Percentiles rank a stretch among this genome's conserved stretches.
Evolutionary conservation across 2,113 vertebrate species (phyloP).

Genomic region (Eira barbara): DNA sequence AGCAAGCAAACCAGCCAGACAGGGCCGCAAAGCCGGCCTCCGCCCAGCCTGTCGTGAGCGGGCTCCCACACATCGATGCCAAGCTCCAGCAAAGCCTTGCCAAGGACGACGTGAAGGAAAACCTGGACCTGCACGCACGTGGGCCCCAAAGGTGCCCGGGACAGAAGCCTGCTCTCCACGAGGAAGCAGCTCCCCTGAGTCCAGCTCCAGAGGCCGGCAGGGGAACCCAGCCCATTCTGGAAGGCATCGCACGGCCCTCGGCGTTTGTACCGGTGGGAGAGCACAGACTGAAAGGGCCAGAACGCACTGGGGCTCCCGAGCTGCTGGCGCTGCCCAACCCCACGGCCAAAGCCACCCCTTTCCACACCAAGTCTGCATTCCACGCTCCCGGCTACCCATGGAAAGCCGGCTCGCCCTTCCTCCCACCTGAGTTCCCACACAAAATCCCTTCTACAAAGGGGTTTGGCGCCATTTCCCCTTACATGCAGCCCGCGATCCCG

Average conservation of each 20-base stretch:
- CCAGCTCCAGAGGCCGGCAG: slow-evolving; percentile 50
- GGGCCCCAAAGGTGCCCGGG: slow-evolving; percentile 55
- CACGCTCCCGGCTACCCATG: slow-evolving; percentile 85
- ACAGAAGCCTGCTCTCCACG: slow-evolving; percentile 71
- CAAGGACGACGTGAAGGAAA: slow-evolving; percentile 83
- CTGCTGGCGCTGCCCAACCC: slow-evolving; percentile 70
- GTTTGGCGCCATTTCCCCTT: slow-evolving; percentile 83
- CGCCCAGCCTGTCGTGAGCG: slow-evolving; percentile 66
- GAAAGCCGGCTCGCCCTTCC: slow-evolving; percentile 82
- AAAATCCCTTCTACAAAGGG: slow-evolving; percentile 82
- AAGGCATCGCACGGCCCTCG: slow-evolving; percentile 82
- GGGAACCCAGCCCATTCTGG: slow-evolving; percentile 69
- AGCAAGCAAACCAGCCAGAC: slow-evolving; percentile 77
- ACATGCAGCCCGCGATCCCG: slow-evolving; percentile 82
- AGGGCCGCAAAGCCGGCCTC: slow-evolving; percentile 64
- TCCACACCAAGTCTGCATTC: slow-evolving; percentile 85
- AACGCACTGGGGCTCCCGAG: slow-evolving; percentile 74
- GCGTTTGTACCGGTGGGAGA: slow-evolving; percentile 90
- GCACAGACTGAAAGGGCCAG: slow-evolving; percentile 81
- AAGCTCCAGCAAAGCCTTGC: slow-evolving; percentile 77
- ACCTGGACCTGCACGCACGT: slow-evolving; percentile 72
- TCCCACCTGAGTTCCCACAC: slow-evolving; percentile 81
- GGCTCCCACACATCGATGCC: slow-evolving; percentile 70
- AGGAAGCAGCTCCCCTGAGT: slow-evolving; percentile 62
- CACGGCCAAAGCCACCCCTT: slow-evolving; percentile 75